phyloP scores from a whole-genome alignment of 2,888 invertebrate species.

The Tetheella fluctuosa region DNA sequence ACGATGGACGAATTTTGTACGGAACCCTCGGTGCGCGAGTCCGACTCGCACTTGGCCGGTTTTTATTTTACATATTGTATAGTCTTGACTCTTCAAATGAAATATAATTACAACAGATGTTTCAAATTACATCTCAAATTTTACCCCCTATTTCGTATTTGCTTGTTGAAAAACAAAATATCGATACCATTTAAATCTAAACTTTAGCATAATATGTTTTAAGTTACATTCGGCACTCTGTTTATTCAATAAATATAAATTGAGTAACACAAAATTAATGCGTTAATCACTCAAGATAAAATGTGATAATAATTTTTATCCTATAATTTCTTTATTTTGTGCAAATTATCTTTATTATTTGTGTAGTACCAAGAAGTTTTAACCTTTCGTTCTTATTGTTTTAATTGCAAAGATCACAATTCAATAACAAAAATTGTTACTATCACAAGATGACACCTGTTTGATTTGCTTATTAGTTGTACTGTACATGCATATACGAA shows the following conservation, averaged over 20 bases:
- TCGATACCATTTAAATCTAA: too few relatives aligned
- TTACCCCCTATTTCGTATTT: too few relatives aligned
- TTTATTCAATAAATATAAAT: background rate
- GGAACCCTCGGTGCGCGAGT: too few relatives aligned
- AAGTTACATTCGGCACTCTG: background rate
- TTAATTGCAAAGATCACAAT: background rate
- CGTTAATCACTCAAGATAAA: conserved; percentile 7
- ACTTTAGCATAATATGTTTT: background rate
- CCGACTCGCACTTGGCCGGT: too few relatives aligned
- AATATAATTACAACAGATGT: too few relatives aligned
- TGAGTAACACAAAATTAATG: background rate
- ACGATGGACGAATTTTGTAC: too few relatives aligned
- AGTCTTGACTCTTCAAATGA: too few relatives aligned
- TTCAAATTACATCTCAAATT: too few relatives aligned
- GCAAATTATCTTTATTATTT: background rate
- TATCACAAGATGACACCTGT: background rate
- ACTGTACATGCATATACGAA: too few relatives aligned
- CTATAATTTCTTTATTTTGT: background rate
- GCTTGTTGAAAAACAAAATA: too few relatives aligned
- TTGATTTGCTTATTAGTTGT: background rate
- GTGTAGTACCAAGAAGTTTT: background rate
- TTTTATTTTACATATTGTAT: too few relatives aligned
- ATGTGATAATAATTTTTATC: conserved; percentile 5
- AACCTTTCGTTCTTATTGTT: background rate
- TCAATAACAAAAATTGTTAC: background rate